These are phyloP conservation scores for Sinosuthora webbiana DNA, from an alignment of 2,113 vertebrate species.

Conservation along the genomic window DNA sequence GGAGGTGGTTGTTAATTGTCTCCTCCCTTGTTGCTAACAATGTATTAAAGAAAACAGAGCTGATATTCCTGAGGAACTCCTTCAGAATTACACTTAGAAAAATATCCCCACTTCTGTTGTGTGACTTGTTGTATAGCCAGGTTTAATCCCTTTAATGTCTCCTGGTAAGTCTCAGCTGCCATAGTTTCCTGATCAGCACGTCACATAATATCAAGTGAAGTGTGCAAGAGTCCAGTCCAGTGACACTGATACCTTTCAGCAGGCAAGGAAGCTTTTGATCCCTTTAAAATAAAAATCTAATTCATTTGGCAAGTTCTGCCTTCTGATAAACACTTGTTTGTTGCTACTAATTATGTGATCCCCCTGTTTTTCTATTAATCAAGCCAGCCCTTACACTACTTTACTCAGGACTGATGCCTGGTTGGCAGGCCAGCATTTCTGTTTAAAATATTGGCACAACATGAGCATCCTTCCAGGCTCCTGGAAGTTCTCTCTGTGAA, in stretches of 20 bases:
- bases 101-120: not conserved
- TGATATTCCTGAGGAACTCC: not conserved
- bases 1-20: not conserved
- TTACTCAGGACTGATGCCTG: not conserved
- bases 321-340: not conserved
- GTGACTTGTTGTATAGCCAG: not conserved
- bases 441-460: not conserved
- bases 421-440: not conserved
- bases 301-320: not conserved
- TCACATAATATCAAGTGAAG: not conserved
- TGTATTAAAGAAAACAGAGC: not conserved
- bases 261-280: not conserved
- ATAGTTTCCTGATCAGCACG: not conserved
- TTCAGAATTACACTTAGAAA: not conserved
- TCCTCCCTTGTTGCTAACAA: not conserved
- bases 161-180: not conserved
- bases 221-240: not conserved
- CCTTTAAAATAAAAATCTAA: not conserved
- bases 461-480: not conserved
- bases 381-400: not conserved
- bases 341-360: not conserved
- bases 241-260: not conserved
- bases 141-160: not conserved
- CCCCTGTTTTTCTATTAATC: not conserved
- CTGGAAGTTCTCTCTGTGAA: not conserved